Evolutionary conservation across 2,797 vertebrate species (phyloP), one percentile per base, ranked within the genome.

Genomic region (Phoxinus dragarum): DNA sequence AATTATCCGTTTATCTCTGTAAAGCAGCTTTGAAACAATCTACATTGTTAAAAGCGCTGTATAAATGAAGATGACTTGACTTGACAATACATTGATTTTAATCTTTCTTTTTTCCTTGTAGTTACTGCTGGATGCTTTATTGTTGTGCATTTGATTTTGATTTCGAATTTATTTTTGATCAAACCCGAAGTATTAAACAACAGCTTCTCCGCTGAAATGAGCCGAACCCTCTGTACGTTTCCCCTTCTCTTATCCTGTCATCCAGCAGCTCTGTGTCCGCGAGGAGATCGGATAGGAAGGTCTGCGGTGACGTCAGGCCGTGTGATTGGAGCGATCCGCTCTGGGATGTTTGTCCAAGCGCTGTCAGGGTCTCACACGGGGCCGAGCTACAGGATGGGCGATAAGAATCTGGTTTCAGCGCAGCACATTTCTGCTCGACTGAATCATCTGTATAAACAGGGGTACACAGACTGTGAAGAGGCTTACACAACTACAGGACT

Each of bases 301-400:
- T 67, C 75, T 10, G 44, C 81, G 44, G 82, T 89, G 87, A 91
- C 82, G 88, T 93, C 90, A 90, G 61, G 2, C 2, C 9, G 21
- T 61, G 44, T 80, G 64, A 78, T 71, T 78, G 85, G 68, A 85
- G 91, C 89, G 90, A 88, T 90, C 76, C 86, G 88, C 87, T 76
- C 17, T 56, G 12, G 47, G 80, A 89, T 90, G 90, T 93, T 93
- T 93, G 92, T 93, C 90, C 84, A 91, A 88, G 89, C 81, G 71
- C 78, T 86, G 87, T 84, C 23, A 56, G 75, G 49, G 34, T 85
- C 47, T 76, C 89, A 88, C 91, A 90, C 47, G 0, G 78, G 61
- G 87, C 80, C 78, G 91, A 92, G 88, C 89, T 16, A 6, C 54
- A 85, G 91, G 89, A 90, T 83, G 79, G 82, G 86, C 90, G 91